Percentiles rank a stretch among this genome's conserved stretches.
phyloP scores from a whole-genome alignment of 2,113 vertebrate genomes.

The Ctenodactylus gundi region DNA sequence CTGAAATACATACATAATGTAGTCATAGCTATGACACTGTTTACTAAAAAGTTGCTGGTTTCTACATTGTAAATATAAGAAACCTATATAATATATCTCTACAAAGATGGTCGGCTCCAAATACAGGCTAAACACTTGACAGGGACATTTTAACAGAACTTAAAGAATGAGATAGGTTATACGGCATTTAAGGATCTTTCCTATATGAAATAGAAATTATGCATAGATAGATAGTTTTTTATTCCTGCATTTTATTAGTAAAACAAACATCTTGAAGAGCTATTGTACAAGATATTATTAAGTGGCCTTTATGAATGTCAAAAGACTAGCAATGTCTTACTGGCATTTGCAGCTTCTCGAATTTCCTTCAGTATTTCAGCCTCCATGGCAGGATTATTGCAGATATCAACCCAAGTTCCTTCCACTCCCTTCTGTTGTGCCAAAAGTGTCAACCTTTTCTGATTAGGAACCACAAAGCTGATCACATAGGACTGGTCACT shows the following conservation, averaged over 20 bases:
- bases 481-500: slow-evolving; percentile 98
- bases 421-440: slow-evolving; percentile 90
- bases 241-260: not conserved
- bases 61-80: not conserved
- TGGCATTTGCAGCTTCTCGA: slow-evolving; percentile 90
- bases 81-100: not conserved
- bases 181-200: slow-evolving; percentile 30
- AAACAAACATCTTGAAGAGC: not conserved
- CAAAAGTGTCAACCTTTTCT: slow-evolving; percentile 90
- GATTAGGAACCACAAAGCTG: slow-evolving; percentile 98
- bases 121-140: not conserved
- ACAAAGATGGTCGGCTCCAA: not conserved
- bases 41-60: not conserved
- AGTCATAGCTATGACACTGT: not conserved
- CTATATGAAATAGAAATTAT: not conserved
- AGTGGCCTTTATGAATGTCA: slow-evolving; percentile 12
- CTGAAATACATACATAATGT: not conserved
- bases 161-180: not conserved
- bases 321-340: slow-evolving; percentile 76
- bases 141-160: not conserved
- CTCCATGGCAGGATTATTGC: slow-evolving; percentile 94
- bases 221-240: not conserved
- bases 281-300: slow-evolving; percentile 11
- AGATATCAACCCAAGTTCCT: slow-evolving; percentile 93
- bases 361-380: slow-evolving; percentile 93